A percentile compares a stretch with the other conserved stretches of the same genome.
These are phyloP conservation scores for Drosophila kepulauana DNA, from an alignment of 1,140 invertebrate species.

Conservation along the genomic window DNA sequence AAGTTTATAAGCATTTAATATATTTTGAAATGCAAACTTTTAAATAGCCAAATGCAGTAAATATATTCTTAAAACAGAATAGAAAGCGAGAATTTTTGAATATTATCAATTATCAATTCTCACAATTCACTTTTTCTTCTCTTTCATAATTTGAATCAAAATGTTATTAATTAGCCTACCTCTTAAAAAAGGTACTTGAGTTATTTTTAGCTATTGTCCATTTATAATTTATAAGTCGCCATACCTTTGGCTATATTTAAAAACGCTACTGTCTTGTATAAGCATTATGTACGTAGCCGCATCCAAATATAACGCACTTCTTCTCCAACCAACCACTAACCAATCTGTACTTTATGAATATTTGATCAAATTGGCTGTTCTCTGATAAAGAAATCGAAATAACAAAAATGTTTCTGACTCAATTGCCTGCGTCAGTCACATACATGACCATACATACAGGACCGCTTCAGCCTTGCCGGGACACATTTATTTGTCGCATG, in stretches of 20 bases:
- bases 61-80: too few relatives aligned
- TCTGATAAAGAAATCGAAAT: slow-evolving; percentile 50
- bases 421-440: slow-evolving; percentile 42
- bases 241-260: slow-evolving; percentile 31
- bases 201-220: slow-evolving; percentile 28
- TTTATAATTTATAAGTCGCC: slow-evolving; percentile 31
- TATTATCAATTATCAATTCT: background rate
- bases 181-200: slow-evolving; percentile 5
- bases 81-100: too few relatives aligned
- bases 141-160: background rate
- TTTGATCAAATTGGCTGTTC: slow-evolving; percentile 47
- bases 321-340: background rate
- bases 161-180: background rate
- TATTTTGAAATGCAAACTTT: background rate
- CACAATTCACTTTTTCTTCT: background rate
- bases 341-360: slow-evolving; percentile 33
- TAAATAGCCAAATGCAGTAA: too few relatives aligned
- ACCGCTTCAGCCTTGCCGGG: background rate
- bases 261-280: slow-evolving; percentile 8
- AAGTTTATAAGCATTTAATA: background rate
- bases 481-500: slow-evolving; percentile 41
- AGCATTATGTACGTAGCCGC: background rate
- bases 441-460: background rate
- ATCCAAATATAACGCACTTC: background rate
- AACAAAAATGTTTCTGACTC: slow-evolving; percentile 31